phyloP scores from a whole-genome alignment of 2,888 invertebrate genomes.

The Craniophora ligustri region DNA sequence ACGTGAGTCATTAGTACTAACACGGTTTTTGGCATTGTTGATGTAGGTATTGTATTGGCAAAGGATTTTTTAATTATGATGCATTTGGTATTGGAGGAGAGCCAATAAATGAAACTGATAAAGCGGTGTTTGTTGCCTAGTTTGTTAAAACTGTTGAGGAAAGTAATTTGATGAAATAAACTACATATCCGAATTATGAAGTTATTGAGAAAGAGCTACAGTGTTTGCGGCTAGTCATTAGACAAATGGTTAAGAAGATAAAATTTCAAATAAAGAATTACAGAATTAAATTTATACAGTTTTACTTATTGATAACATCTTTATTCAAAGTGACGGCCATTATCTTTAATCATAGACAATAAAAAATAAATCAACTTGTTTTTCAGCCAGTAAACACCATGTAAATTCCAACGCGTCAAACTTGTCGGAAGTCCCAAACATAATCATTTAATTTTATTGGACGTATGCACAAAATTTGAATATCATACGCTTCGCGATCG shows the following conservation, averaged over 20 bases:
- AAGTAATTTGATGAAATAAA: background rate
- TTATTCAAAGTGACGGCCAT: slow-evolving; percentile 14
- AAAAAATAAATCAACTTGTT: slow-evolving; percentile 52
- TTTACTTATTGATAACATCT: slow-evolving; percentile 39
- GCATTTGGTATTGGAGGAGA: slow-evolving; percentile 72
- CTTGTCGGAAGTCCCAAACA: slow-evolving; percentile 79
- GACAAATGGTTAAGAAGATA: background rate
- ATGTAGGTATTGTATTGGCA: slow-evolving; percentile 83
- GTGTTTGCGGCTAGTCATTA: no score
- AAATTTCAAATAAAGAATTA: background rate
- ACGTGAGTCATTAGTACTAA: slow-evolving; percentile 85
- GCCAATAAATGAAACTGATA: slow-evolving; percentile 74
- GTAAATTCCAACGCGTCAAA: slow-evolving; percentile 59
- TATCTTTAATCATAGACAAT: slow-evolving; percentile 33
- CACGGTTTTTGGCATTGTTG: slow-evolving; percentile 83
- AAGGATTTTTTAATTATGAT: slow-evolving; percentile 68
- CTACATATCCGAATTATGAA: no score
- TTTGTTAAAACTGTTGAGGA: slow-evolving; percentile 43
- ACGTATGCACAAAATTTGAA: slow-evolving; percentile 73
- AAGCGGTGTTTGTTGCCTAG: slow-evolving; percentile 23
- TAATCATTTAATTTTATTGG: slow-evolving; percentile 78
- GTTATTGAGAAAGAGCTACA: no score
- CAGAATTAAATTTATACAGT: background rate
- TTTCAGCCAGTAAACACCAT: slow-evolving; percentile 51
- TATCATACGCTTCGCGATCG: slow-evolving; percentile 70